phyloP scores from a whole-genome alignment of 2,888 invertebrate genomes.

The Hybos culiciformis region DNA sequence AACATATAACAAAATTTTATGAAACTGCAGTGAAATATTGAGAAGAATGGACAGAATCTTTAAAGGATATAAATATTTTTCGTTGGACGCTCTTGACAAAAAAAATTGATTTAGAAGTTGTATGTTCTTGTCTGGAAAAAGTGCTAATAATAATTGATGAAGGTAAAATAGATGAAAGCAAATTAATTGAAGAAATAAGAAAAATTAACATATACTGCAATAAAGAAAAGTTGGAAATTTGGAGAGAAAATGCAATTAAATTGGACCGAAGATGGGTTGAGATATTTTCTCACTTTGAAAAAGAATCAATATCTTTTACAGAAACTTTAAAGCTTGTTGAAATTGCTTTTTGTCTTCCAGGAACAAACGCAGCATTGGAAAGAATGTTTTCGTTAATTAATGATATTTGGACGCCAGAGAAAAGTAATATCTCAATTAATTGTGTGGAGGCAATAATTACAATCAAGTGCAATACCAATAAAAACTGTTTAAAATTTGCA shows the following conservation, averaged over 20 bases:
- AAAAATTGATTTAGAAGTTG: slow-evolving; percentile 1
- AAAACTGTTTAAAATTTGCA: not conserved
- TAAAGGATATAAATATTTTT: slow-evolving; percentile 9
- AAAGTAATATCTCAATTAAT: slow-evolving; percentile 2
- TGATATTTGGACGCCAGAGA: not conserved
- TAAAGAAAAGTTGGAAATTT: slow-evolving; percentile 5
- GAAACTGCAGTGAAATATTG: slow-evolving; percentile 10
- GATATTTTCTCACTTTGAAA: slow-evolving; percentile 10
- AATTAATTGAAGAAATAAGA: slow-evolving; percentile 10
- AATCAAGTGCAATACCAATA: not conserved
- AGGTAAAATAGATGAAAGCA: slow-evolving; percentile 8
- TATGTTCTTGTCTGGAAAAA: slow-evolving; percentile 10
- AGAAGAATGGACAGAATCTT: slow-evolving; percentile 10
- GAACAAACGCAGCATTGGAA: slow-evolving; percentile 4
- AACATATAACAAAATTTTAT: slow-evolving; percentile 8
- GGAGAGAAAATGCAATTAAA: slow-evolving; percentile 9
- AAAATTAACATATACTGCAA: slow-evolving; percentile 10
- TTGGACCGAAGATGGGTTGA: slow-evolving; percentile 10
- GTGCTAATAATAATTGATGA: too few relatives aligned
- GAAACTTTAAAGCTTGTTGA: slow-evolving; percentile 1
- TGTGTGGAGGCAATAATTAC: not conserved
- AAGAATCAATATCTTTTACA: slow-evolving; percentile 9
- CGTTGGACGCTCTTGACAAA: not conserved
- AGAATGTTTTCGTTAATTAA: too few relatives aligned
- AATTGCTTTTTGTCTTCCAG: not conserved